Base-by-base conservation (phyloP, 2,888 invertebrate genomes). In the Cordilura impudica region DNA sequence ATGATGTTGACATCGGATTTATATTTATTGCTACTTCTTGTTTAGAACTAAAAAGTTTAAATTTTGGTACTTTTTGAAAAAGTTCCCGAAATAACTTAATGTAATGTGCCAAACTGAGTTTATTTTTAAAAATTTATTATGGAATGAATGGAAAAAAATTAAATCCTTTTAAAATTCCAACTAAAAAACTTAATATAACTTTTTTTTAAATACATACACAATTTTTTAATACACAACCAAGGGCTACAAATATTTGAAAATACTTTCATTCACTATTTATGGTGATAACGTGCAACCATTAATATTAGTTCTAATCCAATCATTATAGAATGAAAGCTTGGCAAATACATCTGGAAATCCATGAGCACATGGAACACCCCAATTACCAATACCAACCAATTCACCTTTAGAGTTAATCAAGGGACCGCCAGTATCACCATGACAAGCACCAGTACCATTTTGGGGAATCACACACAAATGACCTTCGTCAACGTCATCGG, bases 401-500 rank as follows among this genome's bases (percentile, higher is more conserved):
- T 85, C 84, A 1, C 86, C 87, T 14, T 84, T 58, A 7, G 82
- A 69, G 21, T 86, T 84, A 2, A 88, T 86, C 45, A 90, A 66
- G 0, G 90, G 88, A 4, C 87, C 88, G 8, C 90, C 89, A 12
- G 85, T 84, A 71, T 89, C 89, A 2, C 89, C 87, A 74, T 87
- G 85, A 47, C 88, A 88, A 31, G 85, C 91, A 0, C 93, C 93
- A 75, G 91, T 90, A 0, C 88, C 87, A 26, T 90, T 88, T 0
- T 90, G 90, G 0, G 86, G 83, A 14, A 91, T 85, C 0, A 93
- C 92, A 81, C 93, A 93, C 21, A 93, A 88, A 82, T 93, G 92
- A 0, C 92, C 91, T 19, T 91, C 86, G 81, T 91, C 92, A 0
- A 93, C 91, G 0, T 90, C 90, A 53, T 89, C 87, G 7, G 90